These are phyloP conservation scores for Eulemur rubriventer DNA, from an alignment of 2,797 vertebrate species.

Conservation along the genomic window DNA sequence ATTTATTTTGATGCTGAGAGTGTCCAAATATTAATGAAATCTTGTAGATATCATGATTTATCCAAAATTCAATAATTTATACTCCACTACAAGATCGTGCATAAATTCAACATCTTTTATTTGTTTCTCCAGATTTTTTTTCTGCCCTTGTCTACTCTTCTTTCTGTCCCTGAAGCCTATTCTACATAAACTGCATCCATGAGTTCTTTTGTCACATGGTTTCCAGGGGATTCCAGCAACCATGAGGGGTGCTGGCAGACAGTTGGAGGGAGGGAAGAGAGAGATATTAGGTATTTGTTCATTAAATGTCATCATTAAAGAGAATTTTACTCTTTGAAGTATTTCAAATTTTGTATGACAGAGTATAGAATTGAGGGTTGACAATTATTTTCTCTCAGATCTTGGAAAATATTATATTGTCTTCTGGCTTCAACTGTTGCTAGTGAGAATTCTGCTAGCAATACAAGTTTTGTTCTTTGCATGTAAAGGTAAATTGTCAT, in stretches of 20 bases:
- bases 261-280: neutral
- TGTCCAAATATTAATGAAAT: neutral
- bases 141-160: neutral
- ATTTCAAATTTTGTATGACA: neutral
- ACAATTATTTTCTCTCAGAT: neutral
- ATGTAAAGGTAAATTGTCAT: neutral
- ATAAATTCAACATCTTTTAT: neutral
- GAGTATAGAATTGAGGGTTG: neutral
- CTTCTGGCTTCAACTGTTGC: neutral
- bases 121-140: neutral
- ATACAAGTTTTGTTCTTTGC: neutral
- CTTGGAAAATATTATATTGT: neutral
- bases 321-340: neutral
- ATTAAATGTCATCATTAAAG: neutral
- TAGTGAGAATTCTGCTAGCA: neutral
- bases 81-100: neutral
- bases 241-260: neutral
- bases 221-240: neutral
- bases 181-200: neutral
- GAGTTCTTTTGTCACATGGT: neutral
- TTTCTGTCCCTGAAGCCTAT: neutral
- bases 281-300: neutral
- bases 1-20: neutral
- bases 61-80: neutral
- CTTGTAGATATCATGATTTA: neutral